Evolutionary conservation across 2,113 vertebrate genomes (phyloP).

Genomic region (Taxidea taxus): DNA sequence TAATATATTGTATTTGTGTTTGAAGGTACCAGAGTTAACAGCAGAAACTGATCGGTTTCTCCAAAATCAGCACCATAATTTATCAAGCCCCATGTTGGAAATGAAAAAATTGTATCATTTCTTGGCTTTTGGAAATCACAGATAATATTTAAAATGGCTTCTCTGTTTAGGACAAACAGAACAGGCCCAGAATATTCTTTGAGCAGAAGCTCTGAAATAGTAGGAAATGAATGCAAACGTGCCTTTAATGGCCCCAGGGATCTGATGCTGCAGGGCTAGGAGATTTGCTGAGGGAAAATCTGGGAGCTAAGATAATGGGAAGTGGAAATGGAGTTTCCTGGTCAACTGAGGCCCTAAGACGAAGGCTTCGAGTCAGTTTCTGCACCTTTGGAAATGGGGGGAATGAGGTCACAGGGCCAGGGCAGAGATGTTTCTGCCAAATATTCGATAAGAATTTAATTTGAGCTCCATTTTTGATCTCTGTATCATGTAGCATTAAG

Average conservation of each 20-base stretch:
- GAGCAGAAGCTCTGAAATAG: neutral
- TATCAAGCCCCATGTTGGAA: neutral
- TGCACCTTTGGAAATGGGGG: neutral
- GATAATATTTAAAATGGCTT: neutral
- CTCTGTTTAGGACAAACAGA: neutral
- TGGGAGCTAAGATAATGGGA: neutral
- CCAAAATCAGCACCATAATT: neutral
- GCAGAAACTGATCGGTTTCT: neutral
- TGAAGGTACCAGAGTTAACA: neutral
- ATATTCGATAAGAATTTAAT: constrained; percentile 3
- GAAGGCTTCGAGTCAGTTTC: neutral
- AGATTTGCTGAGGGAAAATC: neutral
- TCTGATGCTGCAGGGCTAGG: neutral
- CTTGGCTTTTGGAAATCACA: neutral
- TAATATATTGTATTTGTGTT: neutral
- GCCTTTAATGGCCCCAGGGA: neutral
- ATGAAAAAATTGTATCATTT: neutral
- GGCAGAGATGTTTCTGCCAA: neutral
- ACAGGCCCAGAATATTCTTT: neutral
- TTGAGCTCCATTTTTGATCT: neutral
- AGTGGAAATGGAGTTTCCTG: neutral
- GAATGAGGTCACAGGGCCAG: neutral
- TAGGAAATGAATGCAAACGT: neutral
- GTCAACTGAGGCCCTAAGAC: neutral
- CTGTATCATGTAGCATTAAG: neutral